Conservation (phyloP, 1,140 invertebrate genomes). For the Holcopasites calliopsidis region DNA sequence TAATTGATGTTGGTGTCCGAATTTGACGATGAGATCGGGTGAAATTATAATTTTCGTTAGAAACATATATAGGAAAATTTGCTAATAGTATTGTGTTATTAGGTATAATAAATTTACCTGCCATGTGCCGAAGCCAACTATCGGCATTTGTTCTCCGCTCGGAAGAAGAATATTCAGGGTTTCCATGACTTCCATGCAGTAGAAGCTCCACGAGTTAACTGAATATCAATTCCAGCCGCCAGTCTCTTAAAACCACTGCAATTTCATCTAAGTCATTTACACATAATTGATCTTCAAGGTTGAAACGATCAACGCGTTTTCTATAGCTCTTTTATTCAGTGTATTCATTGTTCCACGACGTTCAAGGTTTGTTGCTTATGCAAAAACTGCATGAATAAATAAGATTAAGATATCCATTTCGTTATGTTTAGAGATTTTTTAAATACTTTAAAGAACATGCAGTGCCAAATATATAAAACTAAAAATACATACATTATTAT, state of each 20-base stretch:
- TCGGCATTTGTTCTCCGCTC: constrained; percentile 80
- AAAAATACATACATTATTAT: no score
- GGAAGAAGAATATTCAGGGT: constrained; percentile 27
- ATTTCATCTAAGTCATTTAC: not conserved
- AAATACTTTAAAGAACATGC: no score
- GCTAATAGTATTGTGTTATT: no score
- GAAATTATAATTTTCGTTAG: not conserved
- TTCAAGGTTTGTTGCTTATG: not conserved
- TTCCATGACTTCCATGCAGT: not conserved
- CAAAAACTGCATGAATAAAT: no score
- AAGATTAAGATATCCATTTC: no score
- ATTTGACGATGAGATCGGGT: no score
- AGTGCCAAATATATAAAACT: no score
- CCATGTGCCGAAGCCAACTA: constrained; percentile 85
- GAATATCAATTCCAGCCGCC: not conserved
- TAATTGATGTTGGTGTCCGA: no score
- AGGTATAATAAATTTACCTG: constrained; percentile 76
- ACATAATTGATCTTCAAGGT: no score
- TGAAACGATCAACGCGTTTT: not conserved
- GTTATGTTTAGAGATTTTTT: no score
- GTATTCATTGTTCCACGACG: no score
- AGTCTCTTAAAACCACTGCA: no score
- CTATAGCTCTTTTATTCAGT: not conserved
- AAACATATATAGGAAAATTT: not conserved
- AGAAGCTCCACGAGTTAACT: not conserved